Percentiles rank a stretch among this genome's conserved stretches.
Conservation (phyloP, 2,113 vertebrate genomes). For the Isichthys henryi region DNA sequence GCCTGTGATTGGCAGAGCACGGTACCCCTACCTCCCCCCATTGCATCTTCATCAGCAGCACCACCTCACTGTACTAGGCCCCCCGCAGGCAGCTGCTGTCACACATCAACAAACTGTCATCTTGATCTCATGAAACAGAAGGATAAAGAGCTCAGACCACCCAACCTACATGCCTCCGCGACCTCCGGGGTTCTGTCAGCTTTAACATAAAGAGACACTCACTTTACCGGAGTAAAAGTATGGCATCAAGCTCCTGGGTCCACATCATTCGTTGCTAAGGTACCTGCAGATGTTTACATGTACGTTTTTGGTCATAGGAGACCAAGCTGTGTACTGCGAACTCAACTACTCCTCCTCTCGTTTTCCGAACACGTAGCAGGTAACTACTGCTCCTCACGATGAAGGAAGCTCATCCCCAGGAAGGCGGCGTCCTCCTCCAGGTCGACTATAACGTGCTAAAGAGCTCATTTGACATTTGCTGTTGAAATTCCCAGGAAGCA, state of each 20-base stretch:
- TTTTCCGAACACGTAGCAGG: not conserved
- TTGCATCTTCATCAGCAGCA: not conserved
- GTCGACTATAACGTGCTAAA: not conserved
- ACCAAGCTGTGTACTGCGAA: not conserved
- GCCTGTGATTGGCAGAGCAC: not conserved
- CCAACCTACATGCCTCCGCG: not conserved
- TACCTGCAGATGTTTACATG: not conserved
- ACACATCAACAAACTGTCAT: not conserved
- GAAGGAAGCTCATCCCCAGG: not conserved
- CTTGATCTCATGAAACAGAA: not conserved
- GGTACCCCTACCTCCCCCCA: not conserved
- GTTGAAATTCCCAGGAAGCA: not conserved
- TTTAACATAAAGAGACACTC: not conserved
- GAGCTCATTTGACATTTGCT: not conserved
- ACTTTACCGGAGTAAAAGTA: not conserved
- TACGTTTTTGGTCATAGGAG: not conserved
- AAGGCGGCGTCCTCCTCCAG: not conserved
- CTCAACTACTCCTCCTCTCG: not conserved
- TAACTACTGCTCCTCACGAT: not conserved
- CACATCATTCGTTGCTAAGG: not conserved
- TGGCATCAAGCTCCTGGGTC: not conserved
- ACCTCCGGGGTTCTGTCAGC: not conserved
- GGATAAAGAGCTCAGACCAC: not conserved
- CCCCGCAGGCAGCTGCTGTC: not conserved
- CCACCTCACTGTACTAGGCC: not conserved